Evolutionary conservation across 2,113 vertebrate species (phyloP), one percentile per base, ranked within the genome.

Genomic region (Gymnorhina tibicen): DNA sequence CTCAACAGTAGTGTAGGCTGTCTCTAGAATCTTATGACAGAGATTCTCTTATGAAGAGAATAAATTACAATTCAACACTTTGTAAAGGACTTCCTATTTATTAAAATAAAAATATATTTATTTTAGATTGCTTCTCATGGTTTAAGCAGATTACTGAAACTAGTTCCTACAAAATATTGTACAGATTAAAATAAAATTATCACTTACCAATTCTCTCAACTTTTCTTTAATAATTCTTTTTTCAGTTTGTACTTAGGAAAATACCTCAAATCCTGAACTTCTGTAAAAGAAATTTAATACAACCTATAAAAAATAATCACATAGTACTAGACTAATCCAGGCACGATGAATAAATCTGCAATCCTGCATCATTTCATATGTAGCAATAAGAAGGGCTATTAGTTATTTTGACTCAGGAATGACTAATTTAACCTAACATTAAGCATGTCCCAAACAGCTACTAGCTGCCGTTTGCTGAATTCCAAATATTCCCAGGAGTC

Each of bases 401-500:
- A 46, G 44, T 59, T 94, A 76, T 70, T 81, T 86, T 87, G 55
- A 85, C 16, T 39, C 59, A 66, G 47, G 53, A 72, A 82, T 60
- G 39, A 89, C 58, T 95, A 39, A 79, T 79, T 89, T 70, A 91
- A 85, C 55, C 79, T 92, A 77, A 26, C 56, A 90, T 55, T 79
- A 93, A 91, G 81, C 49, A 49, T 27, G 35, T 85, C 62, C 44
- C 53, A 42, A 53, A 87, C 9, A 80, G 63, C 74, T 89, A 93
- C 59, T 46, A 82, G 60, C 33, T 95, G 78, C 52, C 62, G 64
- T 85, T 85, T 77, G 75, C 32, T 82, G 46, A 92, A 75, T 79
- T 95, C 66, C 63, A 90, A 80, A 74, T 96, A 92, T 91, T 95
- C 85, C 79, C 87, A 91, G 68, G 67, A 58, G 81, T 78, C 63